phyloP scores from a whole-genome alignment of 2,113 vertebrate species.

The Chinchilla lanigera region DNA sequence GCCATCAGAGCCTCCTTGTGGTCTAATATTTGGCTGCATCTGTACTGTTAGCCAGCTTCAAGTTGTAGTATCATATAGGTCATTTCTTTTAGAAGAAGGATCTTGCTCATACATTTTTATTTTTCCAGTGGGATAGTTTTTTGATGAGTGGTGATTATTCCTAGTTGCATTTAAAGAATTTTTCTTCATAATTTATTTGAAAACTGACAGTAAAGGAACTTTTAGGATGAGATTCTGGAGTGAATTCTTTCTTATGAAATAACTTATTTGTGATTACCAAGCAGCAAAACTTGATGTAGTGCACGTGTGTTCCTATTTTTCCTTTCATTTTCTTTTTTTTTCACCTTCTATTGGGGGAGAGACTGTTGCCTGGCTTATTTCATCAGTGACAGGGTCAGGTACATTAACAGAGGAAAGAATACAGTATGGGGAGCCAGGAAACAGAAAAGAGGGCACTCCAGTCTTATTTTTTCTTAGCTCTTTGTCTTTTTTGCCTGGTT shows the following conservation, averaged over 20 bases:
- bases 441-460: background rate
- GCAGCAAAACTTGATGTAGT: background rate
- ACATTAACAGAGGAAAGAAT: background rate
- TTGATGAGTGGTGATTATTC: background rate
- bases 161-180: slow-evolving; percentile 21
- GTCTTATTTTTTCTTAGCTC: background rate
- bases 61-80: background rate
- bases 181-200: slow-evolving; percentile 24
- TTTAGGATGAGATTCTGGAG: slow-evolving; percentile 30
- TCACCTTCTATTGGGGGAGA: background rate
- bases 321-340: background rate
- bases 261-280: background rate
- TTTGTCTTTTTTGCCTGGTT: background rate
- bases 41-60: too few species aligned
- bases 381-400: background rate
- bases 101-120: background rate
- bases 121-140: background rate
- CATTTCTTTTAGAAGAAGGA: background rate
- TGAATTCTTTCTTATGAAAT: background rate
- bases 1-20: background rate
- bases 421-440: background rate
- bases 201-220: slow-evolving; percentile 8
- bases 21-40: background rate
- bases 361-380: background rate
- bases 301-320: background rate